phyloP scores from a whole-genome alignment of 2,113 vertebrate species.

The Sisor rabdophorus region DNA sequence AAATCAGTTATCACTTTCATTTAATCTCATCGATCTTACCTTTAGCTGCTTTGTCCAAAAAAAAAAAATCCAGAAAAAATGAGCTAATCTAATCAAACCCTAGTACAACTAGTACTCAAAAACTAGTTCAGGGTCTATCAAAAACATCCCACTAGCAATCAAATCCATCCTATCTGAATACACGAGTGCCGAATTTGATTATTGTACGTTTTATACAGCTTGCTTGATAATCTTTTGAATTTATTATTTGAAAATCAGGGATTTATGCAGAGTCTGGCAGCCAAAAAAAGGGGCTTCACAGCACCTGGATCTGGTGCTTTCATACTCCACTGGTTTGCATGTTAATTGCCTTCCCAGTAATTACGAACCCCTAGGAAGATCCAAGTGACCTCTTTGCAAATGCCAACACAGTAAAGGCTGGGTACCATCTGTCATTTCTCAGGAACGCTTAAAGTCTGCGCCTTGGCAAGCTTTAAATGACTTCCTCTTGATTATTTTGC shows the following conservation, averaged over 20 bases:
- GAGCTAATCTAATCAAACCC: neutral
- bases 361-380: constrained; percentile 42
- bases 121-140: neutral
- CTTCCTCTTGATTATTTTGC: constrained; percentile 48
- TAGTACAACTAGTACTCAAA: neutral
- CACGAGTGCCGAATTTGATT: constrained; percentile 8
- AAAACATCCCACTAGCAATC: neutral
- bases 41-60: neutral
- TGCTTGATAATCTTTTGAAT: constrained; percentile 16
- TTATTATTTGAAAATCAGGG: constrained; percentile 14
- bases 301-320: constrained; percentile 35
- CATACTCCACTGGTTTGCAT: constrained; percentile 42
- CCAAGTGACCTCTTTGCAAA: constrained; percentile 44
- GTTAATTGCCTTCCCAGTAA: constrained; percentile 49
- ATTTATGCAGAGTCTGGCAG: constrained; percentile 28
- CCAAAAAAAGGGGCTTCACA: constrained; percentile 17
- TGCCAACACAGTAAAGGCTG: constrained; percentile 35
- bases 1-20: neutral
- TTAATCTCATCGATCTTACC: neutral
- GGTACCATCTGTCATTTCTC: constrained; percentile 48
- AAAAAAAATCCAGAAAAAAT: neutral
- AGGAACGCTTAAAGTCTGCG: constrained; percentile 41
- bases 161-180: neutral
- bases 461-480: constrained; percentile 44
- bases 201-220: constrained; percentile 11